Conservation (phyloP, 2,888 invertebrate genomes). For the Rhamphomyia laevipes region DNA sequence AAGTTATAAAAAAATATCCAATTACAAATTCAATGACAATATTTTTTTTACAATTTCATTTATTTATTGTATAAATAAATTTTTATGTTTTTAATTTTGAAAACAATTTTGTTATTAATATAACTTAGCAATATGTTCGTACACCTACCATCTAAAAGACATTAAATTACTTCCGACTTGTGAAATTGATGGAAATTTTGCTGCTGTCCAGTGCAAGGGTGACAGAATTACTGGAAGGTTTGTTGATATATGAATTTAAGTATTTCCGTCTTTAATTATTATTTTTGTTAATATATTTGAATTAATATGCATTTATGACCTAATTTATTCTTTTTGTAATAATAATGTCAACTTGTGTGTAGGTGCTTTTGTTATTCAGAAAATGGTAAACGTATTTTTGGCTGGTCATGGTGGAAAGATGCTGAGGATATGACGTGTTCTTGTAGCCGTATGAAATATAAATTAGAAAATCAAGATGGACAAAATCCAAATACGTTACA, state of each 20-base stretch:
- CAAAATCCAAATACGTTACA: constrained; percentile 46
- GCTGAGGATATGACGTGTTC: constrained; percentile 47
- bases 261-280: too few species aligned
- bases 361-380: constrained; percentile 56
- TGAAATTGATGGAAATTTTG: constrained; percentile 45
- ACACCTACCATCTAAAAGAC: constrained; percentile 18
- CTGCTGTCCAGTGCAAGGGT: constrained; percentile 56
- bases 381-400: constrained; percentile 50
- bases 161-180: constrained; percentile 39
- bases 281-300: too few species aligned
- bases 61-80: not conserved
- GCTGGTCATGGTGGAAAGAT: constrained; percentile 48
- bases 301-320: too few species aligned
- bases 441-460: constrained; percentile 48
- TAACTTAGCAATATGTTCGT: constrained; percentile 16
- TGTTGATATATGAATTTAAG: constrained; percentile 12
- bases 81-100: not conserved
- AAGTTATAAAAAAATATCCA: not conserved
- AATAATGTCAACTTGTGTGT: not conserved
- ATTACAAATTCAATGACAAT: not conserved
- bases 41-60: not conserved
- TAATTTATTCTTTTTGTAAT: not conserved
- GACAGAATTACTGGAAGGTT: constrained; percentile 48
- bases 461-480: constrained; percentile 37
- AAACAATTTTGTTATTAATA: too few species aligned